phyloP scores from a whole-genome alignment of 2,113 vertebrate species.

The Leptocoma aspasia region DNA sequence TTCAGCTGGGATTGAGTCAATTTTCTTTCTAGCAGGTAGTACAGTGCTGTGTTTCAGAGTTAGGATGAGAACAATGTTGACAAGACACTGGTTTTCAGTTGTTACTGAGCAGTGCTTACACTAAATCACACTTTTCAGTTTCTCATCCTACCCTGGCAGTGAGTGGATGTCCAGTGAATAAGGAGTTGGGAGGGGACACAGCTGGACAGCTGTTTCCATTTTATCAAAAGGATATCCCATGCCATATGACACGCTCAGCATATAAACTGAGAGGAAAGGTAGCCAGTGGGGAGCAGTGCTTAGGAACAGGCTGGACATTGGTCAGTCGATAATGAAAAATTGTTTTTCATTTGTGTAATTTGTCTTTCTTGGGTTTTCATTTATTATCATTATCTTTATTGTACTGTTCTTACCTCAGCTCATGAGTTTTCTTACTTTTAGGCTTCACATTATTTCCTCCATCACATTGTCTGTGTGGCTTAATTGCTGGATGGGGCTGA shows the following conservation, averaged over 20 bases:
- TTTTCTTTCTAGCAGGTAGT: not conserved
- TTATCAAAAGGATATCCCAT: not conserved
- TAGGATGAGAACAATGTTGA: not conserved
- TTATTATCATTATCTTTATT: not conserved
- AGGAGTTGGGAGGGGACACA: not conserved
- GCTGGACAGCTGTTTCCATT: not conserved
- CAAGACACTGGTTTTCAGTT: not conserved
- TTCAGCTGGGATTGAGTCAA: not conserved
- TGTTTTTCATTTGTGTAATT: not conserved
- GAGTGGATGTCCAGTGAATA: not conserved
- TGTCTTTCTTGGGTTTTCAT: not conserved
- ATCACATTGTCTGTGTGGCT: not conserved
- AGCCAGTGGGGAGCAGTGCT: not conserved
- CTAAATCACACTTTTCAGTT: not conserved
- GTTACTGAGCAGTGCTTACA: not conserved
- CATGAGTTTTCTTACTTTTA: not conserved
- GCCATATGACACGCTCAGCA: no score
- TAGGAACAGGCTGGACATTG: not conserved
- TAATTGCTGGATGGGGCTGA: not conserved
- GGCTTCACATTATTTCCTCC: not conserved
- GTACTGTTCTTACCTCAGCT: not conserved
- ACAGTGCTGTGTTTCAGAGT: not conserved
- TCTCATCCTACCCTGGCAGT: not conserved
- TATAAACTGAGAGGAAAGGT: not conserved
- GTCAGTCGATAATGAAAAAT: not conserved